Evolutionary conservation across 64 coral and sea anemone species (phyloP).

Genomic region (Montipora foliosa): DNA sequence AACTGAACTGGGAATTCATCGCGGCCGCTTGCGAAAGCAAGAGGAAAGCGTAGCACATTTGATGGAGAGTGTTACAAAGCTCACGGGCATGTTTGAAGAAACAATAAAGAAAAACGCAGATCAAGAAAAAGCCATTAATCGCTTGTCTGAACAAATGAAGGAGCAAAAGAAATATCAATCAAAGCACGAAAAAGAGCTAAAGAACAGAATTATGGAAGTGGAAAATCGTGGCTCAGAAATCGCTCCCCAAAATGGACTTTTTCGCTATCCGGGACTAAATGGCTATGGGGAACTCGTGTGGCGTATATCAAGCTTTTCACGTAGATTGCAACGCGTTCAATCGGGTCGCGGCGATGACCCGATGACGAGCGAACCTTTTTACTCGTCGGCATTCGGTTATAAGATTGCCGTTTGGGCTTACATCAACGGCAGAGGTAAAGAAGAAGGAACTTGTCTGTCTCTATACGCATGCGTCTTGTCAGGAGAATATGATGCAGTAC

Average conservation of each 20-base stretch:
- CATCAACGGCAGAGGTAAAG: constrained; percentile 92
- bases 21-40: constrained; percentile 73
- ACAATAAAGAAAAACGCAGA: constrained; percentile 53
- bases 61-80: constrained; percentile 72
- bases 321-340: constrained; percentile 80
- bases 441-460: constrained; percentile 75
- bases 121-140: constrained; percentile 79
- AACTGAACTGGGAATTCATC: constrained; percentile 77
- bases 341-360: constrained; percentile 91
- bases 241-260: constrained; percentile 52
- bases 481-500: constrained; percentile 93
- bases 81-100: constrained; percentile 72
- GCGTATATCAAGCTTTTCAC: constrained; percentile 75
- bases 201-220: constrained; percentile 56
- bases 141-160: constrained; percentile 73
- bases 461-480: constrained; percentile 90
- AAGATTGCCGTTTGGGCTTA: constrained; percentile 91
- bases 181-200: constrained; percentile 85
- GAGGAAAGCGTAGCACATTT: constrained; percentile 76
- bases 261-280: constrained; percentile 73
- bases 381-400: constrained; percentile 92
- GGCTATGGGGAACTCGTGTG: constrained; percentile 94
- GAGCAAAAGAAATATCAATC: constrained; percentile 86
- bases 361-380: constrained; percentile 94
- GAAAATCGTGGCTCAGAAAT: constrained; percentile 45